phyloP scores from a whole-genome alignment of 1,140 invertebrate species.

The Formica selysi region DNA sequence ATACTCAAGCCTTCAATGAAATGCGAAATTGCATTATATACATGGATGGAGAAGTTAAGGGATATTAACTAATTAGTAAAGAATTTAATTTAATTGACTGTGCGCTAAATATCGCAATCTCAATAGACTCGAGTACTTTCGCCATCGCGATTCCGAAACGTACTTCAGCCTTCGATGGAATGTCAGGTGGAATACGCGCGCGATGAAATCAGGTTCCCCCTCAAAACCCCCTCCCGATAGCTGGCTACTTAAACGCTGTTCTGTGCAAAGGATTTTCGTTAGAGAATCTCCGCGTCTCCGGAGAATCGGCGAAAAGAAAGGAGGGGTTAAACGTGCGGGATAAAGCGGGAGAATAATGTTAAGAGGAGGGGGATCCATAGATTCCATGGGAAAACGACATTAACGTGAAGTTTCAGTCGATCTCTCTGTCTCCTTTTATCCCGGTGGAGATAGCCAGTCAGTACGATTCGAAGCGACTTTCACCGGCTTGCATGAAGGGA shows the following conservation, averaged over 20 bases:
- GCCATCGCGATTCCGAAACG: background rate
- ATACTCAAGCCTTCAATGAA: background rate
- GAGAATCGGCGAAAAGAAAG: background rate
- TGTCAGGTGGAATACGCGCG: background rate
- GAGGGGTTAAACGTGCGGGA: constrained; percentile 17
- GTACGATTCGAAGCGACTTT: constrained; percentile 80
- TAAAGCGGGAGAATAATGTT: too few species aligned
- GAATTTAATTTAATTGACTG: background rate
- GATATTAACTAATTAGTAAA: background rate
- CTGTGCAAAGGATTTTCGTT: constrained; percentile 20
- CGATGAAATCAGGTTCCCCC: background rate
- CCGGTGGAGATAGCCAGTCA: constrained; percentile 61
- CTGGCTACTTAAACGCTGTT: background rate
- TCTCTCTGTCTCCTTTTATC: constrained; percentile 60
- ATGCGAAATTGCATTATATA: background rate
- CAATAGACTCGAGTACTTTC: background rate
- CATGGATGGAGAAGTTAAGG: background rate
- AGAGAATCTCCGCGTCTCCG: constrained; percentile 21
- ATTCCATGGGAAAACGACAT: constrained; percentile 83
- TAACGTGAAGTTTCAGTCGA: constrained; percentile 70
- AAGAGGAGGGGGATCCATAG: constrained; percentile 9
- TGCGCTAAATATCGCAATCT: background rate
- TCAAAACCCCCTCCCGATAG: background rate
- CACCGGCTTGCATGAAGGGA: constrained; percentile 77
- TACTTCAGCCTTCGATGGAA: background rate